Conservation (phyloP, 2,888 invertebrate species). For the Ophonus ardosiacus region DNA sequence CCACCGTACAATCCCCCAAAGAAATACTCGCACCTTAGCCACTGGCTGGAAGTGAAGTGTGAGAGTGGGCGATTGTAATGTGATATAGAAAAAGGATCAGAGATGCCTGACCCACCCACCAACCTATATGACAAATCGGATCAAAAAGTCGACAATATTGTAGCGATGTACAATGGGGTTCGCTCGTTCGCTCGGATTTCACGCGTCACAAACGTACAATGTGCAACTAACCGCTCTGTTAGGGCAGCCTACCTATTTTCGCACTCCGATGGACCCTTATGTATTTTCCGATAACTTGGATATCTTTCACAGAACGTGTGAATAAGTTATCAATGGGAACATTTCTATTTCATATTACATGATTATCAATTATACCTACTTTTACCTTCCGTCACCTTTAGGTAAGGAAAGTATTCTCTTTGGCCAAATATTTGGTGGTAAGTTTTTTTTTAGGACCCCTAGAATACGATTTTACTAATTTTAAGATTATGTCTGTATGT, state of each 20-base stretch:
- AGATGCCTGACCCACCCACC: slow-evolving; percentile 75
- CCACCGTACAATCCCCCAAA: slow-evolving; percentile 68
- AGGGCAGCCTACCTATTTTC: slow-evolving; percentile 52
- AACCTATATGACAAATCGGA: slow-evolving; percentile 77
- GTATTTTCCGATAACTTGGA: slow-evolving; percentile 26
- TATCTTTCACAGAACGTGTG: not conserved
- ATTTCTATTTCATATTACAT: not conserved
- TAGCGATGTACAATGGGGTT: slow-evolving; percentile 74
- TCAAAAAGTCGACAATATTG: slow-evolving; percentile 78
- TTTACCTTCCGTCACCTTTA: too few relatives aligned
- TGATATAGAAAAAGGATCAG: slow-evolving; percentile 76
- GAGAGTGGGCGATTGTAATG: slow-evolving; percentile 69
- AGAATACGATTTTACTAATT: not conserved
- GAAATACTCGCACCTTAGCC: slow-evolving; percentile 61
- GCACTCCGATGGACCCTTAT: slow-evolving; percentile 55
- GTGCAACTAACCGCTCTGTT: slow-evolving; percentile 59
- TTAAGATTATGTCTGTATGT: not conserved
- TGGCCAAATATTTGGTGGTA: too few relatives aligned
- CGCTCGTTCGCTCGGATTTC: slow-evolving; percentile 73
- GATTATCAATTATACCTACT: too few relatives aligned
- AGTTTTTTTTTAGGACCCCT: too few relatives aligned
- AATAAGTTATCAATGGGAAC: slow-evolving; percentile 1
- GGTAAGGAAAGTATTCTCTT: too few relatives aligned
- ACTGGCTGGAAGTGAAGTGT: slow-evolving; percentile 16
- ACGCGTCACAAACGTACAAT: slow-evolving; percentile 70